Evolutionary conservation across 2,888 invertebrate species (phyloP), one percentile per base, ranked within the genome.

Genomic region (Adelphocoris suturalis): DNA sequence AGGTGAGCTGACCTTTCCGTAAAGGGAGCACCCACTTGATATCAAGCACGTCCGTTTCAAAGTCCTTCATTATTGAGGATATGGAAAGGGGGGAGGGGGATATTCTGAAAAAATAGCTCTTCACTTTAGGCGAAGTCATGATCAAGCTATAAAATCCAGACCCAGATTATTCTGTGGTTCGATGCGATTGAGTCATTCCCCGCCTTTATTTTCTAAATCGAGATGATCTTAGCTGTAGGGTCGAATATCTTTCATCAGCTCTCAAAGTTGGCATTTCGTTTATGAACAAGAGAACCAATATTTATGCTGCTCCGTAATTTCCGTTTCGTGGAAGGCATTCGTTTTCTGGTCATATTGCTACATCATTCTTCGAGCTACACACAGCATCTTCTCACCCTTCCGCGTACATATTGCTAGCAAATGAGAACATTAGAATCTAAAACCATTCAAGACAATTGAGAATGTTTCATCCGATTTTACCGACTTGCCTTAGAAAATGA

Each of bases 91-190:
- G 11, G 16, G 78, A 47, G 78, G 16, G 14, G 46, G 37, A 11
- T 14, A 5, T 11, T 14, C 7, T 2, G 12, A 80, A 13, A 47
- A 16, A 80, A 12, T 3, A 47, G 46, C 78, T 80, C 47, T 46
- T 27, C 23, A 37, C 37, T 46, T 46, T 9, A 80, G 78, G 37
- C 78, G 13, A 80, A 80, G 78, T 80, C 78, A 80, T 80, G 78
- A 80, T 80, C 78, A 46, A 11, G 78, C 78, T 9, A 80, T 80
- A 80, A 11, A n/a, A 47, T 19, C 46, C 19, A 47, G 5, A 68
- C 68, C 68, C 9, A 68, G 68, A 23, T 68, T 68, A 68, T 80
- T 47, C n/a, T 37, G 19, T 14, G 78, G 37, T 47, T 19, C 78
- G n/a, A 19, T 19, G 46, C 19, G 78, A 80, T 46, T 47, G 78